Evolutionary conservation across 1,140 invertebrate species (phyloP), one percentile per base, ranked within the genome.

Genomic region (Zaprionus ghesquierei): DNA sequence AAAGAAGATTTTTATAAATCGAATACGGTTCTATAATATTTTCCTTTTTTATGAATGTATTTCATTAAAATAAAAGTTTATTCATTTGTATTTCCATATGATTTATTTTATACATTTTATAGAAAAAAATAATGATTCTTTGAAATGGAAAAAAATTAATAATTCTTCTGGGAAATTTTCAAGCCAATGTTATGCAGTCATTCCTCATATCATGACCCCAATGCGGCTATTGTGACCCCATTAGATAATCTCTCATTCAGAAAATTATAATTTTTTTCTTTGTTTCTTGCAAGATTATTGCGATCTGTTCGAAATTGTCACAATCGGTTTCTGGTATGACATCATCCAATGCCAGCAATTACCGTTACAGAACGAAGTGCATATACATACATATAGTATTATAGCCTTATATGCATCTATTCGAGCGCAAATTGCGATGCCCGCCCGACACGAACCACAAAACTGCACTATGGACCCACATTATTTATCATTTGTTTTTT

Each of bases 271-370:
- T 3, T 4, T 27, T 27, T 13, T 15, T 38, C 4, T 20, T 44
- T 44, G 2, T 44, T 46, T 46, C 15, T 46, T 20, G 3, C 20
- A 46, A 18, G 41, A 20, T 46, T 1, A 20, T 20, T 46, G 5
- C 15, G 35, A 41, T 41, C 35, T 41, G 3, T 44, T 25, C 6
- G 15, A 41, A 25, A 31, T 22, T 10, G 12, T 49, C 18, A 22
- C 58, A 51, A 35, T 23, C 10, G 12, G 20, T 54, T 69, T 56
- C 61, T 70, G 60, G 60, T 64, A 50, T 64, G 68, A 70, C 68
- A 65, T 71, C 69, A 71, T 12, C 23, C 44, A 50, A 71, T 65
- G 44, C 13, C 44, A n/a, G n/a, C n/a, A 65, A 58, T 65, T 71
- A 51, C 27, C 9, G 25, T 51, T 31, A 8, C 18, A 58, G 41